Evolutionary conservation across 53 echinoderm and acorn worm genomes (phyloP).

Genomic region (Patiria pectinifera): DNA sequence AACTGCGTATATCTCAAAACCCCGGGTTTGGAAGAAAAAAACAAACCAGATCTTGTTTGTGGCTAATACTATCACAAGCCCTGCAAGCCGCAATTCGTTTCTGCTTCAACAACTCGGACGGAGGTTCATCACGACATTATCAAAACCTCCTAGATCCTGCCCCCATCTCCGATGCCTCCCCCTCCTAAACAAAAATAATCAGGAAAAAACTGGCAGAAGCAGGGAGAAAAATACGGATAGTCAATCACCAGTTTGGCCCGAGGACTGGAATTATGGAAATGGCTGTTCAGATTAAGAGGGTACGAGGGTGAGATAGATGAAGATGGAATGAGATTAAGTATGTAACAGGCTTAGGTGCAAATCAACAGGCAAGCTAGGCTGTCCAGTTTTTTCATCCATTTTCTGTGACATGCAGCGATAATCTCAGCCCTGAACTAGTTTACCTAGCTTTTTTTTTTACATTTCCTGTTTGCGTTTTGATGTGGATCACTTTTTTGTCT

Average conservation of each 20-base stretch:
- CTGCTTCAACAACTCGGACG: conserved; percentile 65
- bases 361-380: conserved; percentile 55
- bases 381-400: not conserved
- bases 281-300: conserved; percentile 39
- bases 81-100: conserved; percentile 59
- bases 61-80: conserved; percentile 66
- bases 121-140: conserved; percentile 35
- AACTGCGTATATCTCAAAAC: conserved; percentile 20
- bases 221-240: not conserved
- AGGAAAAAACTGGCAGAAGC: not conserved
- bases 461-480: no score
- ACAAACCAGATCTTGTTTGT: conserved; percentile 53
- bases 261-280: conserved; percentile 56
- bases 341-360: conserved; percentile 57
- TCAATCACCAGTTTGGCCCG: conserved; percentile 47
- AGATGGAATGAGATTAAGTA: conserved; percentile 48
- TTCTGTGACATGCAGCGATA: no score
- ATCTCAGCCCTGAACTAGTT: not conserved
- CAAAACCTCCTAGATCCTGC: not conserved
- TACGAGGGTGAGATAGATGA: conserved; percentile 35
- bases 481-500: not conserved
- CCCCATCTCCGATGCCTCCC: not conserved
- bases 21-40: not conserved
- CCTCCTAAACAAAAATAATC: not conserved
- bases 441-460: not conserved